Base-by-base conservation (phyloP, 2,113 vertebrate species). In the Ariopsis seemanni region DNA sequence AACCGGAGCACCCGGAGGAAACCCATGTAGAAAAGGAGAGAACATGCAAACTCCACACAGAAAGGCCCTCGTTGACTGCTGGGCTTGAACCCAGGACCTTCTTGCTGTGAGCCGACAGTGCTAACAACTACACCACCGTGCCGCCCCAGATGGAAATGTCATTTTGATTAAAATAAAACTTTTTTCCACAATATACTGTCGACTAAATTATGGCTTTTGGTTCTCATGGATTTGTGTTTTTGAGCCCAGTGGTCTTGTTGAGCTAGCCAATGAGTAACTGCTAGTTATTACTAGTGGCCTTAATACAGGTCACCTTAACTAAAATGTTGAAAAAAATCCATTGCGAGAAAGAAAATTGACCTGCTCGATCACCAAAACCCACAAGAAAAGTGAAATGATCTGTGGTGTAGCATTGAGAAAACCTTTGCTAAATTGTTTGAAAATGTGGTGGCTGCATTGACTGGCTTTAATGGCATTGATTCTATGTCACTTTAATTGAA, bases 281-380 rank as follows among this genome's bases (percentile, higher is more conserved):
- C 81, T 83, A 42, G 72, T 84, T 55, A 79, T 84, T 77, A 84
- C 60, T 7, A 30, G 27, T 42, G 25, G 82, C 77, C 50, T 87
- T 58, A 78, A 87, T 77, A 83, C 48, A 87, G 86, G 86, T 87
- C 86, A 87, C 60, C 85, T 86, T 86, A 82, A 86, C 65, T 86
- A 72, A 82, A 86, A 60, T 2, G 78, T 17, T 78, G 82, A 87
- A 60, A 78, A 42, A 83, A 83, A 87, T 87, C 86, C 63, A 84
- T 57, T 20, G 82, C 2, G 20, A 67, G 22, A 83, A 83, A 67
- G 48, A 22, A 57, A 57, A 81, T 81, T 50, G 55, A 48, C 60
- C 79, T 72, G 22, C 15, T 5, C 11, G 53, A 74, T 72, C 78
- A 72, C 79, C 52, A 75, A 75, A 75, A 83, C 58, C n/a, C 18